phyloP scores from a whole-genome alignment of 2,888 invertebrate species.

The Metellina segmentata region DNA sequence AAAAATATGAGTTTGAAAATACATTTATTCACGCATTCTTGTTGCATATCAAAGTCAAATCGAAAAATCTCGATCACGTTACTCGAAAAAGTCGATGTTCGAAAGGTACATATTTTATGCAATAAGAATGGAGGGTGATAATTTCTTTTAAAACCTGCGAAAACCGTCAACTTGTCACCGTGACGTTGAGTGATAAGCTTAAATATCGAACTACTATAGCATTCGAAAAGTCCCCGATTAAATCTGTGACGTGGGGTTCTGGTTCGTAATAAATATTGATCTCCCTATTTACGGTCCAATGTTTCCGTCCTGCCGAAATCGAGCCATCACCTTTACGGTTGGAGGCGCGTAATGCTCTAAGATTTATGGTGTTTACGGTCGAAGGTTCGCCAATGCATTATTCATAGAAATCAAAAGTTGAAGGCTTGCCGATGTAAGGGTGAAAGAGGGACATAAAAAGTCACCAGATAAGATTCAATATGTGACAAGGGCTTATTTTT shows the following conservation, averaged over 20 bases:
- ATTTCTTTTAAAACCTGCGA: too few relatives aligned
- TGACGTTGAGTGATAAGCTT: conserved; percentile 29
- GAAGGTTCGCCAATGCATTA: conserved; percentile 65
- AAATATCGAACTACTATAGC: conserved; percentile 18
- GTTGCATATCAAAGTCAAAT: too few relatives aligned
- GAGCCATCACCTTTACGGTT: conserved; percentile 73
- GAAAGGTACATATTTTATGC: too few relatives aligned
- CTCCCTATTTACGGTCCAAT: conserved; percentile 62
- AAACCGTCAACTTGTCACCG: conserved; percentile 23
- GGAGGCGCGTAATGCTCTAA: conserved; percentile 60
- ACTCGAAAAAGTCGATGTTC: too few relatives aligned
- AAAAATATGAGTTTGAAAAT: too few relatives aligned
- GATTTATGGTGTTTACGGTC: conserved; percentile 73
- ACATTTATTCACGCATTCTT: too few relatives aligned
- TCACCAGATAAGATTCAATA: conserved; percentile 44
- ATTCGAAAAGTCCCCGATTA: conserved; percentile 63
- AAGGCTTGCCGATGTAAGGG: conserved; percentile 41
- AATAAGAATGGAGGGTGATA: too few relatives aligned
- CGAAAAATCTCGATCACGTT: too few relatives aligned
- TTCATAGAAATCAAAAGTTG: conserved; percentile 72
- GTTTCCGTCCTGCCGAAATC: conserved; percentile 64
- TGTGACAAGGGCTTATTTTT: neutral
- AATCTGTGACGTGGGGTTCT: conserved; percentile 50
- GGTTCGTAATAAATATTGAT: conserved; percentile 71
- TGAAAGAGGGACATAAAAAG: conserved; percentile 42